Evolutionary conservation across 2,113 vertebrate genomes (phyloP), one percentile per base, ranked within the genome.

Genomic region (Barnardius zonarius): DNA sequence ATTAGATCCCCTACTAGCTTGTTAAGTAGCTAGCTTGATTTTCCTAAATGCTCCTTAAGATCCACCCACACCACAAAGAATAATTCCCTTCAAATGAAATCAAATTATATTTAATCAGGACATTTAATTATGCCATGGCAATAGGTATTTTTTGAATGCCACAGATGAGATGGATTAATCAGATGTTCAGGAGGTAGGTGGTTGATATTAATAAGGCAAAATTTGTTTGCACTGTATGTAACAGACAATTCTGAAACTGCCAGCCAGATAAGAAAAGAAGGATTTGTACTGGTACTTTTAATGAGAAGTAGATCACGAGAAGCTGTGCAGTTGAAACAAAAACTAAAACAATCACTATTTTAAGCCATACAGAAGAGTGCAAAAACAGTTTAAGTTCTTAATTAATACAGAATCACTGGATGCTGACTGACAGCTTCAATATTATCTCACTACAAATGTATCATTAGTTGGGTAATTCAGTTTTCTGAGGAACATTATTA

Each of bases 271-370:
- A 91, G 86, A 93, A 82, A 94, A 73, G 72, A 83, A 62, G 30
- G 68, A 49, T 93, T 93, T 94, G 57, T 79, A 48, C 28, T 44
- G 48, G 86, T 84, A 23, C 69, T 73, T 76, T 52, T 75, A 81
- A 82, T 78, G 85, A 94, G 85, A 90, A 92, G 43, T 43, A 68
- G 72, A 83, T 88, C 81, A 95, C 67, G 57, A 75, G 94, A 81
- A 75, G 67, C 55, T 68, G 66, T 83, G 77, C 87, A 62, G 69
- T 87, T 94, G 51, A 63, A 93, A 64, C 51, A 62, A 92, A 74
- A 87, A 70, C 46, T 44, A 59, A 69, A 84, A 9, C 61, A 76
- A 76, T 41, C 69, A 27, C 57, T 28, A 5, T 76, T 64, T 66
- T 48, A 59, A 48, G 87, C 52, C 68, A 76, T 77, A 51, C 39